Conservation (phyloP, 64 coral and sea anemone species). For the Stichodactyla mertensii region DNA sequence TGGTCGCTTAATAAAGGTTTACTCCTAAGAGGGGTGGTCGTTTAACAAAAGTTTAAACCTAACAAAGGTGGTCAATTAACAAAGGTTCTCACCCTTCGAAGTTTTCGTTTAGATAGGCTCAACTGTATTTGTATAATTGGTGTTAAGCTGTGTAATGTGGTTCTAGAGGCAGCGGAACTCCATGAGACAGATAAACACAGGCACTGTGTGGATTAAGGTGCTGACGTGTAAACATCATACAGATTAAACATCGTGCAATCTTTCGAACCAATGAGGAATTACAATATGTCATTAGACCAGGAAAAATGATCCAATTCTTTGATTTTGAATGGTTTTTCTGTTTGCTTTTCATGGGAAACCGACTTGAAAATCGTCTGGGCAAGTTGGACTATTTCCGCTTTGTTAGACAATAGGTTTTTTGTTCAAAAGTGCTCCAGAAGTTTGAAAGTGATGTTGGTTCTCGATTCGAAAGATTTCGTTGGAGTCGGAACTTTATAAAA, state of each 20-base stretch:
- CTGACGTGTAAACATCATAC: not conserved
- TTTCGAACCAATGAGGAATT: not conserved
- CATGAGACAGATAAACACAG: not conserved
- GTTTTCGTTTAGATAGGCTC: not conserved
- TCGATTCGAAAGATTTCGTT: not conserved
- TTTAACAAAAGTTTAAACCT: no score
- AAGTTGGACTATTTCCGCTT: not conserved
- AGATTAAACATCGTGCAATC: not conserved
- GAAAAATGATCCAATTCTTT: not conserved
- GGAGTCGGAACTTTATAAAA: not conserved
- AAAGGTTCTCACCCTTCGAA: not conserved
- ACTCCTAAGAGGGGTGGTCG: no score
- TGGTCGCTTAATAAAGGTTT: not conserved
- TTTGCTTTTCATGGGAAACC: not conserved
- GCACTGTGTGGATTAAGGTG: not conserved
- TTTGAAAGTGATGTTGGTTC: not conserved
- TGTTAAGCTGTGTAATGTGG: constrained; percentile 1
- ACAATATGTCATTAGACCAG: not conserved
- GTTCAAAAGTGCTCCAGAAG: no score
- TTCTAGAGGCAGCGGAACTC: not conserved
- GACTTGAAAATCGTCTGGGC: not conserved
- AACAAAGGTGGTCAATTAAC: no score
- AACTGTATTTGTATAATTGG: constrained; percentile 1
- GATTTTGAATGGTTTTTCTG: not conserved
- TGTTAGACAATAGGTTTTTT: no score